These are phyloP conservation scores for Cetoscarus ocellatus DNA, from an alignment of 2,797 vertebrate species.

Conservation along the genomic window DNA sequence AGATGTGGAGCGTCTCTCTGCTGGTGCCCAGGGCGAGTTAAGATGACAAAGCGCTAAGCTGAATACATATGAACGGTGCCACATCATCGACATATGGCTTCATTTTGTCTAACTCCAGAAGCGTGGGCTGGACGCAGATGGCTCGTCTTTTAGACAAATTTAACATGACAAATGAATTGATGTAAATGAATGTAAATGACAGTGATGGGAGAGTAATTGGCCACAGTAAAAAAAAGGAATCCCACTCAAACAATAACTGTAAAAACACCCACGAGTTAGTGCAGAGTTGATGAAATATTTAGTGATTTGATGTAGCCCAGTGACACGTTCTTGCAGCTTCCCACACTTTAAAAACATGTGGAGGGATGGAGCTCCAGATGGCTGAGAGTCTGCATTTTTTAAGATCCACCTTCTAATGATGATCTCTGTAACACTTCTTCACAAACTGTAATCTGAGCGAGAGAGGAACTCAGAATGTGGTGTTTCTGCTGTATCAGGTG, in stretches of 20 bases:
- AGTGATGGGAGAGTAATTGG: constrained; percentile 55
- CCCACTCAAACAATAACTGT: constrained; percentile 66
- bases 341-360: constrained; percentile 76
- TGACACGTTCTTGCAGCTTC: constrained; percentile 71
- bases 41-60: constrained; percentile 33
- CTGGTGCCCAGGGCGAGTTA: constrained; percentile 26
- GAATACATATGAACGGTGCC: constrained; percentile 39
- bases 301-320: constrained; percentile 72
- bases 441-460: constrained; percentile 51
- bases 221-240: constrained; percentile 43
- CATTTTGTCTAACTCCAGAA: constrained; percentile 47
- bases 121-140: constrained; percentile 35
- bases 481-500: constrained; percentile 49
- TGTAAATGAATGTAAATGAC: constrained; percentile 63
- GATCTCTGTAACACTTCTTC: constrained; percentile 54
- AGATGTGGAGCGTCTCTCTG: constrained; percentile 48
- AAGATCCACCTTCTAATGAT: constrained; percentile 67
- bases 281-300: constrained; percentile 69
- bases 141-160: constrained; percentile 47
- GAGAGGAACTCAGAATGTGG: constrained; percentile 31
- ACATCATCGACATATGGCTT: constrained; percentile 53
- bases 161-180: constrained; percentile 65
- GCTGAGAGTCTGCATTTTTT: constrained; percentile 60
- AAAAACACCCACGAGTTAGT: constrained; percentile 62
- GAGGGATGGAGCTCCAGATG: constrained; percentile 75